Evolutionary conservation across 2,797 vertebrate species (phyloP), one percentile per base, ranked within the genome.

Genomic region (Clarias pachynema): DNA sequence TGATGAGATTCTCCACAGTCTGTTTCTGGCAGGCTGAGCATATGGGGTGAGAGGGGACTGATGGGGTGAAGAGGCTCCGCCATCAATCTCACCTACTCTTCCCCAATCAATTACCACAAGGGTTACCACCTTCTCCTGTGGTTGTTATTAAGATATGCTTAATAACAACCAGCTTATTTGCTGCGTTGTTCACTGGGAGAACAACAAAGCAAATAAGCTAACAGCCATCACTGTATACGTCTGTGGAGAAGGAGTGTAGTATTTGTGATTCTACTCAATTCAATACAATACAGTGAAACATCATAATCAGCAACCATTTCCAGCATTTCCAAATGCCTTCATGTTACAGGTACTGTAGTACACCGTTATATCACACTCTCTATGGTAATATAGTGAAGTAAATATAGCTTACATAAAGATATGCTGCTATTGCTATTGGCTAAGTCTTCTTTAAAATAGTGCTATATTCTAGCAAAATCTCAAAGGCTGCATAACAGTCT

Each of bases 1-100:
- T 90, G 91, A 93, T 91, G 89, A 91, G 92, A 93, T 75, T 85
- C 83, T 90, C 91, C 91, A 91, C 82, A 92, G 91, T 92, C 93
- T 92, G 86, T 92, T 94, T 94, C 92, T 4, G 85, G 89, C 83
- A 79, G 82, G 72, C 59, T 79, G 92, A 92, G 89, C 89, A 91
- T 75, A 87, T 92, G 89, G 90, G 79, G 92, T 91, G 88, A 87
- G 44, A 63, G 68, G 31, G 74, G 80, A 82, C 37, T 83, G 65
- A 82, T 53, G 24, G 82, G 75, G 44, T 87, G 69, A 85, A 85
- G 57, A 85, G 81, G 80, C 80, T 87, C 72, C 83, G 69, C 69
- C 84, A 79, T 84, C 81, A 86, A 83, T 79, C 86, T 75, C 81
- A 80, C 70, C 74, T 70, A 66, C 73, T 79, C 26, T 79, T 59